Evolutionary conservation across 2,888 invertebrate genomes (phyloP).

Genomic region (Anoplius nigerrimus): DNA sequence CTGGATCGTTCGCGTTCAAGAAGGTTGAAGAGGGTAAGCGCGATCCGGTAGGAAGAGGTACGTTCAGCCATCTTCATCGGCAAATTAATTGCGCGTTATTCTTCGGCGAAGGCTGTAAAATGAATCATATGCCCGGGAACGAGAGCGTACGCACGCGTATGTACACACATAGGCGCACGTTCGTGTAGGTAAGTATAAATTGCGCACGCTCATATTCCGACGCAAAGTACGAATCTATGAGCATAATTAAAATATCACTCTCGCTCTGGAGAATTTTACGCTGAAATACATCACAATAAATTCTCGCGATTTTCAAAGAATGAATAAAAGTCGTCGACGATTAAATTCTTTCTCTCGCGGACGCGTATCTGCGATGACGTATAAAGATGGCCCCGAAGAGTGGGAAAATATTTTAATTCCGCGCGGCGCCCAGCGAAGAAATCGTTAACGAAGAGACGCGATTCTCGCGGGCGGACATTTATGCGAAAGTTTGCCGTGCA

Average conservation of each 20-base stretch:
- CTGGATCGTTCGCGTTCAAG: no score
- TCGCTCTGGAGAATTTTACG: neutral
- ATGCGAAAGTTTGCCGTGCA: no score
- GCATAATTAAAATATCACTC: neutral
- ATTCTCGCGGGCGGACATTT: no score
- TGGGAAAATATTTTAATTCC: no score
- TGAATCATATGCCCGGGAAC: conserved; percentile 21
- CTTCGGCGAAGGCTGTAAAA: conserved; percentile 28
- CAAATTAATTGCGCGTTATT: conserved; percentile 37
- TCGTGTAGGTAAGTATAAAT: neutral
- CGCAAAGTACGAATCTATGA: neutral
- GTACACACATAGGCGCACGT: conserved; percentile 12
- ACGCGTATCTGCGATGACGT: neutral
- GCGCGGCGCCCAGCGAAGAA: no score
- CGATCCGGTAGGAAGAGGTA: conserved; percentile 10
- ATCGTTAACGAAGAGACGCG: no score
- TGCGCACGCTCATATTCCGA: neutral
- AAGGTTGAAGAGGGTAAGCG: neutral
- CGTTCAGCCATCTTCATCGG: neutral
- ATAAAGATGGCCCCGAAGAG: no score
- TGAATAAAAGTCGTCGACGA: neutral
- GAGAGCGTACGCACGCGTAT: conserved; percentile 10
- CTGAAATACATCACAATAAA: neutral
- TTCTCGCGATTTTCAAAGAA: neutral
- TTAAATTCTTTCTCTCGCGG: neutral